These are phyloP conservation scores for Ceyx margarethae DNA, from an alignment of 2,113 vertebrate genomes.

Conservation along the genomic window DNA sequence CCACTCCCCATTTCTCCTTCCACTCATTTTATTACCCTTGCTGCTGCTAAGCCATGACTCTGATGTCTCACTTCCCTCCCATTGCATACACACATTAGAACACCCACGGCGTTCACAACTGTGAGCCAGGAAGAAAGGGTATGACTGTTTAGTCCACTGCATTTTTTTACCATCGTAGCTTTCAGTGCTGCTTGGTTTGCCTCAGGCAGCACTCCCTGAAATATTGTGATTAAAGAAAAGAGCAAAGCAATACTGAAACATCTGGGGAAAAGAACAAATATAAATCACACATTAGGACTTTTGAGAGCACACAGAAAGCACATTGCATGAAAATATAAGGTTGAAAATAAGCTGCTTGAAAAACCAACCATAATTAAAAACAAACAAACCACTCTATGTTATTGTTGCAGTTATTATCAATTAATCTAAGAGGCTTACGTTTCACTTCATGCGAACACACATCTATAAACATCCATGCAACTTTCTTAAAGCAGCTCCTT, in stretches of 20 bases:
- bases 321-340: background rate
- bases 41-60: background rate
- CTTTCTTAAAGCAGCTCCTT: background rate
- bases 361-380: background rate
- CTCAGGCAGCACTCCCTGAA: background rate
- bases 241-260: slow-evolving; percentile 18
- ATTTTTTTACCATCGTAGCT: background rate
- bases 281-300: background rate
- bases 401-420: slow-evolving; percentile 28
- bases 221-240: slow-evolving; percentile 27
- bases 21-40: background rate
- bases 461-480: background rate
- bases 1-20: background rate
- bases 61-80: background rate
- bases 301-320: background rate
- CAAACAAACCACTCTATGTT: background rate
- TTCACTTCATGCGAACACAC: background rate
- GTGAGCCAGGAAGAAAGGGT: background rate
- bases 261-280: background rate
- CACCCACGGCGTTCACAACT: background rate
- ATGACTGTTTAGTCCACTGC: rapidly evolving
- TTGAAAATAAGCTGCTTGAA: slow-evolving; percentile 26
- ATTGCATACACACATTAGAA: background rate
- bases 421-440: slow-evolving; percentile 2
- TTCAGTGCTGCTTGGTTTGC: background rate